Evolutionary conservation across 2,113 vertebrate genomes (phyloP).

Genomic region (Dipodomys stephensi): DNA sequence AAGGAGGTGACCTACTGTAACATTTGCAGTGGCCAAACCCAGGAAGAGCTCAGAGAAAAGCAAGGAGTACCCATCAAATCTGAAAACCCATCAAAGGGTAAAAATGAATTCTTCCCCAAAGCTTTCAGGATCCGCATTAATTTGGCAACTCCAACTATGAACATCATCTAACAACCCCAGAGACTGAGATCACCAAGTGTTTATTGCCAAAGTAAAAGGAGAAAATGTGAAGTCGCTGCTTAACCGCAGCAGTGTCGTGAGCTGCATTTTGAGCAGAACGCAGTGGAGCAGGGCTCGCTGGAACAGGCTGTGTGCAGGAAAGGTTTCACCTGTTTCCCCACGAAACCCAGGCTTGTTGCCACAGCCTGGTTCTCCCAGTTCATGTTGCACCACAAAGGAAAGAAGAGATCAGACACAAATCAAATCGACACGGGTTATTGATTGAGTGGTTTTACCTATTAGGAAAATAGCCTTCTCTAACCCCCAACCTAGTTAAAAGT

Average conservation of each 20-base stretch:
- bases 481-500: not conserved
- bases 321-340: not conserved
- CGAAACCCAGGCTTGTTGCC: not conserved
- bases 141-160: slow-evolving; percentile 63
- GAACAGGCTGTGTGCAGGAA: not conserved
- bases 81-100: slow-evolving; percentile 51
- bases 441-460: not conserved
- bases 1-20: not conserved
- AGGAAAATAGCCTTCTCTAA: not conserved
- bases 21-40: not conserved
- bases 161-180: slow-evolving; percentile 36
- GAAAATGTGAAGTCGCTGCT: slow-evolving; percentile 56
- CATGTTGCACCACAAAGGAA: slow-evolving; percentile 14
- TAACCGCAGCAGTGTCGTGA: not conserved
- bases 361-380: not conserved
- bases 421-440: slow-evolving; percentile 55
- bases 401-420: slow-evolving; percentile 43
- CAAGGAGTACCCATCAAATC: not conserved
- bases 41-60: slow-evolving; percentile 1
- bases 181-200: slow-evolving; percentile 31
- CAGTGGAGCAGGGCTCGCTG: not conserved
- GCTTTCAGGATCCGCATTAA: slow-evolving; percentile 57
- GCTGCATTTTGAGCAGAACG: not conserved
- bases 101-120: slow-evolving; percentile 50
- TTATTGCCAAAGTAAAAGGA: slow-evolving; percentile 44